phyloP scores from a whole-genome alignment of 2,113 vertebrate genomes.

The Channa maculata region DNA sequence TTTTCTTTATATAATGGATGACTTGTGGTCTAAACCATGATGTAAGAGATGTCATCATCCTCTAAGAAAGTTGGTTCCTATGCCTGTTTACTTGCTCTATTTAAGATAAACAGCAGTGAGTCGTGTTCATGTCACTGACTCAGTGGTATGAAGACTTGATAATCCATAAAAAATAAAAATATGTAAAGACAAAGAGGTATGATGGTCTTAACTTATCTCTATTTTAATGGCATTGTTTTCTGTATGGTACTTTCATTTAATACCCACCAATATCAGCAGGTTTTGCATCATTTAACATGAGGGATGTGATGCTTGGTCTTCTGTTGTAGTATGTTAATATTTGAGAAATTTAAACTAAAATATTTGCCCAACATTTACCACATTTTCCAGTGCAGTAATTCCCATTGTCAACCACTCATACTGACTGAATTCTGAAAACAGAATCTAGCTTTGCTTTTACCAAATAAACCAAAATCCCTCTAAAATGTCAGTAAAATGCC shows the following conservation, averaged over 20 bases:
- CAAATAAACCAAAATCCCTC: too few species aligned
- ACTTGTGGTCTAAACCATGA: neutral
- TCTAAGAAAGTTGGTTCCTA: neutral
- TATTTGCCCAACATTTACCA: too few species aligned
- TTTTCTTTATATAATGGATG: neutral
- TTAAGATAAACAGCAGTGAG: neutral
- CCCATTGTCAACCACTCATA: too few species aligned
- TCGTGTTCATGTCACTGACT: neutral
- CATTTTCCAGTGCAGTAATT: too few species aligned
- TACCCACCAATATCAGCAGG: neutral
- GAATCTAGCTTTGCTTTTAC: too few species aligned
- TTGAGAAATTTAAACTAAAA: too few species aligned
- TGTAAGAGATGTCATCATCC: neutral
- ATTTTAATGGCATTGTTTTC: neutral
- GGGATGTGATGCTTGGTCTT: neutral
- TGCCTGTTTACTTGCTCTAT: neutral
- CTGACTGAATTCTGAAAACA: too few species aligned
- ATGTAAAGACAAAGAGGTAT: neutral
- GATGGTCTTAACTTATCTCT: neutral
- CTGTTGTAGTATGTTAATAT: too few species aligned
- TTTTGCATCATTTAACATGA: constrained; percentile 6
- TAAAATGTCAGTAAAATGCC: neutral
- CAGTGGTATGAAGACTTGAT: neutral
- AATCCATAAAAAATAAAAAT: neutral
- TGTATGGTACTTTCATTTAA: neutral